Evolutionary conservation across 1,140 invertebrate species (phyloP).

Genomic region (Aphidius gifuensis): DNA sequence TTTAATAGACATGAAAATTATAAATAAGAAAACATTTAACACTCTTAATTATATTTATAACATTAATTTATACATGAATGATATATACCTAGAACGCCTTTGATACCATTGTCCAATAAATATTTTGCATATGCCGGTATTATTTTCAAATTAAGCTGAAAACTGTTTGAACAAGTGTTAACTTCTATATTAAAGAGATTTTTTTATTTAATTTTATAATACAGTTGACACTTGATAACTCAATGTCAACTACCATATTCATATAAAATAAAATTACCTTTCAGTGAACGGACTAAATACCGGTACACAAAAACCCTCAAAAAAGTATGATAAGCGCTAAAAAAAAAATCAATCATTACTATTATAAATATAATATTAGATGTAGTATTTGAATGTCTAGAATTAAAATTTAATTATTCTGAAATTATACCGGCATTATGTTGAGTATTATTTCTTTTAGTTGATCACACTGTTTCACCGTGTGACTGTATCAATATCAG

Average conservation of each 20-base stretch:
- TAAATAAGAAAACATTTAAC: too few relatives aligned
- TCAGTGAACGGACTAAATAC: constrained; percentile 68
- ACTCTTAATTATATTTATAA: too few relatives aligned
- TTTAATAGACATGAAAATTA: background rate
- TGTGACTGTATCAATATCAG: too few relatives aligned
- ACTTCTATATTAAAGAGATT: background rate
- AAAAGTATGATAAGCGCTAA: constrained; percentile 33
- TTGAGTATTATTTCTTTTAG: too few relatives aligned
- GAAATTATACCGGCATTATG: too few relatives aligned
- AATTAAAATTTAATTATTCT: too few relatives aligned
- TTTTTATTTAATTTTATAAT: constrained; percentile 19
- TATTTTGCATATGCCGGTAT: constrained; percentile 65
- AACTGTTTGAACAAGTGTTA: constrained; percentile 34
- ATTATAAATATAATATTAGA: too few relatives aligned
- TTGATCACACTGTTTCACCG: too few relatives aligned
- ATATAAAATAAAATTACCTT: constrained; percentile 39
- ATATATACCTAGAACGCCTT: constrained; percentile 59
- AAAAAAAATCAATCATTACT: background rate
- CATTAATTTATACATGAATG: too few relatives aligned
- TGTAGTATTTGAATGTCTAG: too few relatives aligned
- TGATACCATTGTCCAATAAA: constrained; percentile 59
- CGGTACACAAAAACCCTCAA: constrained; percentile 63
- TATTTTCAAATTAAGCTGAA: constrained; percentile 56
- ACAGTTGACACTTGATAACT: constrained; percentile 9
- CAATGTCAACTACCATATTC: background rate